These are phyloP conservation scores for Loriculus beryllinus DNA, from an alignment of 2,797 vertebrate species.

Conservation along the genomic window DNA sequence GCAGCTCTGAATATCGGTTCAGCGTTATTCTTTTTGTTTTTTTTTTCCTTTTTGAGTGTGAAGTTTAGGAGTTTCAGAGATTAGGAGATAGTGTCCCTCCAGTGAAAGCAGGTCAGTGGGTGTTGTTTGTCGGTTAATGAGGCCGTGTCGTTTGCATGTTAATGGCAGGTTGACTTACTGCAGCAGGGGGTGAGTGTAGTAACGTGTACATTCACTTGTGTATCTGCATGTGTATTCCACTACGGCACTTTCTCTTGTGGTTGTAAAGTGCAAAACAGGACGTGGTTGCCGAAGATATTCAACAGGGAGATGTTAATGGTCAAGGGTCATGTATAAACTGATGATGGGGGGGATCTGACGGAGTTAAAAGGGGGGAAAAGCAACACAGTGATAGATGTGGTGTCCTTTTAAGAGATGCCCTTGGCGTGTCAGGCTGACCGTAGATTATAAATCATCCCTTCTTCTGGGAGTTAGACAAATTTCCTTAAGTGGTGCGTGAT, in stretches of 20 bases:
- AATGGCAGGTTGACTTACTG: constrained; percentile 77
- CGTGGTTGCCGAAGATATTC: constrained; percentile 41
- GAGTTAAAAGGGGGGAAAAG: background rate
- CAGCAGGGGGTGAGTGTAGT: constrained; percentile 52
- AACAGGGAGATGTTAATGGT: constrained; percentile 5
- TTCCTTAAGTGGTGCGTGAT: background rate
- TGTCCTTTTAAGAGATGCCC: background rate
- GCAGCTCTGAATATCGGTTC: background rate
- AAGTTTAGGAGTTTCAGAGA: background rate
- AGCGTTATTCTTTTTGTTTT: background rate
- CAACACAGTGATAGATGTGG: background rate
- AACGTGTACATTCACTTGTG: constrained; percentile 64
- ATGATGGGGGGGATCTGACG: background rate
- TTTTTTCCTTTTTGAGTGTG: background rate
- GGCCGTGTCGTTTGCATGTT: constrained; percentile 80
- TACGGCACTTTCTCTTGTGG: constrained; percentile 48
- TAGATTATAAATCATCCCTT: constrained; percentile 14
- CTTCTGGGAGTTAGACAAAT: background rate
- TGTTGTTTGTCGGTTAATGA: constrained; percentile 74
- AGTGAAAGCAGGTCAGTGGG: constrained; percentile 67
- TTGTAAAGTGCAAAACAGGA: constrained; percentile 64
- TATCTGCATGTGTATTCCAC: constrained; percentile 82
- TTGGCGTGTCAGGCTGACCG: background rate
- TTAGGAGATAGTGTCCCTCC: constrained; percentile 8
- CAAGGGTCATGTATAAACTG: constrained; percentile 21